Conservation (phyloP, 1,140 invertebrate genomes). For the Holotrichia oblita region DNA sequence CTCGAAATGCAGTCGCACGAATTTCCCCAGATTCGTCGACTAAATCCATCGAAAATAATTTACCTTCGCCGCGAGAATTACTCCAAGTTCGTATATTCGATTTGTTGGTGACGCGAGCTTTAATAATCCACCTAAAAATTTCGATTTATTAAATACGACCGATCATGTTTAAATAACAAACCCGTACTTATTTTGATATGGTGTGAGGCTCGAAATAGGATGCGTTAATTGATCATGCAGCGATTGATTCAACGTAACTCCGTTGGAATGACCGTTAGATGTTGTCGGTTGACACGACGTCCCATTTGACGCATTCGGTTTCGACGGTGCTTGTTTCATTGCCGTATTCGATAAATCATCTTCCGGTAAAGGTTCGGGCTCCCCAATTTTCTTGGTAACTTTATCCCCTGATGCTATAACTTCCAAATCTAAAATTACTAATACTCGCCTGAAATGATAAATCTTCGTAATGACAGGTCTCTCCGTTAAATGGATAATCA, state of each 20-base stretch:
- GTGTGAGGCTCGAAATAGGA: constrained; percentile 84
- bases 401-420: no score
- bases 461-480: no score
- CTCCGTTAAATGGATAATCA: no score
- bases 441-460: no score
- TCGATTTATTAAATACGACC: background rate
- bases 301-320: background rate
- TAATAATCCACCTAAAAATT: constrained; percentile 86
- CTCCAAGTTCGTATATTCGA: constrained; percentile 85
- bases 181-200: constrained; percentile 87
- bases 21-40: constrained; percentile 96
- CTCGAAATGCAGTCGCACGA: constrained; percentile 92
- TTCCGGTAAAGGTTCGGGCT: no score
- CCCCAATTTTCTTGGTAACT: no score
- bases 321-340: background rate
- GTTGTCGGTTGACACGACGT: background rate
- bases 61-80: constrained; percentile 92
- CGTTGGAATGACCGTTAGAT: background rate
- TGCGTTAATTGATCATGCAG: constrained; percentile 63
- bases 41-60: constrained; percentile 92
- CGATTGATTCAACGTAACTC: background rate
- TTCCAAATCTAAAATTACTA: no score
- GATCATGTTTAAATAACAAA: background rate
- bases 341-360: no score
- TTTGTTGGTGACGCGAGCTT: constrained; percentile 89